Base-by-base conservation (phyloP, 2,113 vertebrate species). In the Aviceda subcristata region DNA sequence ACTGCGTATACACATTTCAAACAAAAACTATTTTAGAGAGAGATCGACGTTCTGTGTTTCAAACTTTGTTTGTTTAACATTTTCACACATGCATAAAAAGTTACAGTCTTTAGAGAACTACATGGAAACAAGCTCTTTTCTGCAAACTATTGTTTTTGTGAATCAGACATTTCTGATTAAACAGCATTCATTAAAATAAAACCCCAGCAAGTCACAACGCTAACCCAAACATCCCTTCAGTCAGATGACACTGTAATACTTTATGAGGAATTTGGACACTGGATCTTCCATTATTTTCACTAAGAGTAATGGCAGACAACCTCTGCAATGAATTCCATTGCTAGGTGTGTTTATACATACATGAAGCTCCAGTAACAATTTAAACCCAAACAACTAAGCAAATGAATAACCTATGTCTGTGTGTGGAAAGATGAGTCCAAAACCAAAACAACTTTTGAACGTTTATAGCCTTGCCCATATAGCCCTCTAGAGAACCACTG, bases 91-190 rank as follows among this genome's bases (percentile, higher is more conserved):
- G 15, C 55, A 59, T 59, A 41, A 88, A 60, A 97, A 57, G 48
- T 57, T 79, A 48, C 20, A 69, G 27, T 56, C 41, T 92, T 92
- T n/a, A 68, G 48, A 75, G 32, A 91, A 91, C 78, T 43, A 36
- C 16, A 46, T 50, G 50, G 75, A 82, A 87, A 84, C 34, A 68
- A 91, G 38, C 30, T 29, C 24, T 81, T 43, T 68, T 92, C n/a
- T 92, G 63, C n/a, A 94, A 88, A 86, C n/a, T 16, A 71, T 16
- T 67, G n/a, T 0, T 69, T 91, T 89, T 57, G 26, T 89, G 64
- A 81, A 78, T 96, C 86, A 92, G 41, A 71, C 41, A 81, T 51
- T 84, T 88, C 76, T 90, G 68, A 92, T 88, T 86, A 84, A 92
- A 83, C 14, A 32, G 7, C 9, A 1, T 57, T 84, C 39, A 51